Conservation (phyloP, 2,797 vertebrate genomes). For the Pyrocephalus nanus region DNA sequence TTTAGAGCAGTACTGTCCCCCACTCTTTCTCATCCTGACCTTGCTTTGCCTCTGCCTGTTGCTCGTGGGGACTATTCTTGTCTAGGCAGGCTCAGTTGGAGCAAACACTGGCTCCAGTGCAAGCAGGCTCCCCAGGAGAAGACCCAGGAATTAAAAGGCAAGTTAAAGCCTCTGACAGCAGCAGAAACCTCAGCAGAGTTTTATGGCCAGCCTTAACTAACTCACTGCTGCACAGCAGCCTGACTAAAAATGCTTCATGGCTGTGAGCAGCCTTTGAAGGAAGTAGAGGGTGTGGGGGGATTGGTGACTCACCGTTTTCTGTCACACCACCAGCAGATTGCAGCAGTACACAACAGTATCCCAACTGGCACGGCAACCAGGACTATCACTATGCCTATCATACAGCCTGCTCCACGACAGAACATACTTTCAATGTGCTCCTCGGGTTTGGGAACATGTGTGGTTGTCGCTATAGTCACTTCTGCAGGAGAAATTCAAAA, state of each 20-base stretch:
- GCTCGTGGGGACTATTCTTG: background rate
- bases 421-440: background rate
- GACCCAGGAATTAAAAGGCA: background rate
- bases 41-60: background rate
- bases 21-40: background rate
- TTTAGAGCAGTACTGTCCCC: background rate
- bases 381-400: background rate
- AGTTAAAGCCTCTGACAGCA: background rate
- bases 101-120: background rate
- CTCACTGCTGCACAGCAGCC: background rate
- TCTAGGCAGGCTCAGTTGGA: background rate
- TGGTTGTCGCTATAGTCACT: background rate
- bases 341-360: background rate
- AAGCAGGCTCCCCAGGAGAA: background rate
- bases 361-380: background rate
- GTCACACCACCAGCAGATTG: background rate
- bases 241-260: background rate
- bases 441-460: fast-evolving
- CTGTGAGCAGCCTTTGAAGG: background rate
- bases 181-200: background rate
- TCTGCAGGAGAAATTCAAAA: background rate
- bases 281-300: background rate
- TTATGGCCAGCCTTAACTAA: background rate
- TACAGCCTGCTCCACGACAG: background rate
- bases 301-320: background rate